Evolutionary conservation across 2,888 invertebrate genomes (phyloP), one percentile per base, ranked within the genome.

Genomic region (Falcaria lacertinaria): DNA sequence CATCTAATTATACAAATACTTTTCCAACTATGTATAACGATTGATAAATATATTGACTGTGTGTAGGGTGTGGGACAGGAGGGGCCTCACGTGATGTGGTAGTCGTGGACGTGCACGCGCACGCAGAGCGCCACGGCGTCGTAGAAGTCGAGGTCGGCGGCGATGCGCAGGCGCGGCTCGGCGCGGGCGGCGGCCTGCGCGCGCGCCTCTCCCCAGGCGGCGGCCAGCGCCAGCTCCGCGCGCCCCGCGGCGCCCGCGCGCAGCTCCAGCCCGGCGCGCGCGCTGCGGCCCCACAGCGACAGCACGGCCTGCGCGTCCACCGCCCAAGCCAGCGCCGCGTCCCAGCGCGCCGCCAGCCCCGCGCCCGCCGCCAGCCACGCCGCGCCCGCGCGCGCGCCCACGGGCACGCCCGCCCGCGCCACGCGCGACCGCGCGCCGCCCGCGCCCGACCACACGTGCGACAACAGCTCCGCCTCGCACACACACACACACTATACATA

Each of bases 371-470:
- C 50, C 45, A 48, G 47, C 51, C 51, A 50, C 41, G 46, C 45
- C 16, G 19, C 15, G 4, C 34, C 42, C 39, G 50, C 50, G 45
- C 47, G 15, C 38, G 19, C 43, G 45, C 43, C 43, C 46, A 44
- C 53, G 45, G 42, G 33, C 37, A 47, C 43, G 48, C 49, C 35
- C 41, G 66, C 79, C 57, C 84, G 83, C 69, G 76, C 57, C 62
- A 59, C 80, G 22, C 66, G 48, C 52, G 77, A 73, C 33, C 80
- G 66, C 59, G 51, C 42, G 61, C 74, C 68, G 61, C 69, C 85
- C 43, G 80, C 52, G 65, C 83, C 85, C 38, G 80, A 68, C 85
- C 85, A 85, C 66, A 85, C 70, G 69, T 74, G 81, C 3, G 64
- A 76, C 57, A 84, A 67, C 61, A 84, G 66, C 74, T 80, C 80